phyloP scores from a whole-genome alignment of 2,797 vertebrate genomes.

The Sphenodon punctatus region DNA sequence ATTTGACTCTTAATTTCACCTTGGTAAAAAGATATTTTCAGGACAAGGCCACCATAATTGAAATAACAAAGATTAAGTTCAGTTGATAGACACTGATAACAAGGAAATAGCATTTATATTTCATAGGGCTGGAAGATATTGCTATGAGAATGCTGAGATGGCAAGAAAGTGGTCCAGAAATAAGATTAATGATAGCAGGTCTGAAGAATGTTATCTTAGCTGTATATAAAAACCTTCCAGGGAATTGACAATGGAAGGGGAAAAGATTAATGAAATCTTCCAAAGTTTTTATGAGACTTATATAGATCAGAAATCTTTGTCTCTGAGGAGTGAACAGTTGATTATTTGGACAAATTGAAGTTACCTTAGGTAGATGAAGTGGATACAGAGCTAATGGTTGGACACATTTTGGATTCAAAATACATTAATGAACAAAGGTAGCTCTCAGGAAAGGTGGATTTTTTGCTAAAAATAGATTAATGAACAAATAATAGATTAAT shows the following conservation, averaged over 20 bases:
- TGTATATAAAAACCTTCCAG: slow-evolving; percentile 19
- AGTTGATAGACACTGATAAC: slow-evolving; percentile 37
- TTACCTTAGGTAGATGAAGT: slow-evolving; percentile 25
- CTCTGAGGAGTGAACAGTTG: background rate
- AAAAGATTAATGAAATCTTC: slow-evolving; percentile 37
- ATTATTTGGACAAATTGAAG: slow-evolving; percentile 46
- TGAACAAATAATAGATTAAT: background rate
- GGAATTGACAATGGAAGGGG: slow-evolving; percentile 40
- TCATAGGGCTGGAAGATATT: slow-evolving; percentile 40
- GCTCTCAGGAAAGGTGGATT: background rate
- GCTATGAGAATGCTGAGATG: slow-evolving; percentile 54
- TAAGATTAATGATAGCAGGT: slow-evolving; percentile 39
- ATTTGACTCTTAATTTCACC: slow-evolving; percentile 25
- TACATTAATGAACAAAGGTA: background rate
- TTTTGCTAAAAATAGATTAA: background rate
- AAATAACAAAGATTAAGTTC: slow-evolving; percentile 13
- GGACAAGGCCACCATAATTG: background rate
- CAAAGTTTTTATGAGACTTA: slow-evolving; percentile 38
- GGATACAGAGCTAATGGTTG: slow-evolving; percentile 1
- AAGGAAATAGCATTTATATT: slow-evolving; percentile 48
- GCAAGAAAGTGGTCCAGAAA: slow-evolving; percentile 40
- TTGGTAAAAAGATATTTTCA: slow-evolving; percentile 2
- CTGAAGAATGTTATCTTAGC: slow-evolving; percentile 44
- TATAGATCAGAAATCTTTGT: slow-evolving; percentile 14
- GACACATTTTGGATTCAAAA: slow-evolving; percentile 29